Conservation (phyloP, 1,140 invertebrate genomes). For the Sitodiplosis mosellana region DNA sequence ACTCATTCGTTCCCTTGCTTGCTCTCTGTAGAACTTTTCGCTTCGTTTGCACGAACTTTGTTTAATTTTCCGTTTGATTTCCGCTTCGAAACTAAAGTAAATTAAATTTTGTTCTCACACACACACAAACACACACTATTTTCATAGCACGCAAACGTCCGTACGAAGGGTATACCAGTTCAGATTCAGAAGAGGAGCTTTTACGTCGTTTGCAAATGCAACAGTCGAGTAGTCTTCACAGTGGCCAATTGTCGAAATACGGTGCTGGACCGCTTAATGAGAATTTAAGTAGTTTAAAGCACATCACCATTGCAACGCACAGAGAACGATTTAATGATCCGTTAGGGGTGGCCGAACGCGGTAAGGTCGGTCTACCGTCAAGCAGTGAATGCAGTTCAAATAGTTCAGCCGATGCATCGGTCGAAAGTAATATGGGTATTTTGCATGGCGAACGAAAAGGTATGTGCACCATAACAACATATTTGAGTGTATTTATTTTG, state of each 20-base stretch:
- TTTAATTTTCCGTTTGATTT: too few relatives aligned
- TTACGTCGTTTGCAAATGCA: conserved; percentile 35
- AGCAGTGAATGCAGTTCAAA: conserved; percentile 25
- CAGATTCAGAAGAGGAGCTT: conserved; percentile 60
- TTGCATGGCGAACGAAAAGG: conserved; percentile 23
- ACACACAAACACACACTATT: neutral
- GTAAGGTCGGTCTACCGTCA: conserved; percentile 24
- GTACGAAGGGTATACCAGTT: conserved; percentile 36
- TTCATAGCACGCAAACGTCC: conserved; percentile 19
- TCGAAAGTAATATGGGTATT: conserved; percentile 22
- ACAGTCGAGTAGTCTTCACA: conserved; percentile 15
- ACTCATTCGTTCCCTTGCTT: too few relatives aligned
- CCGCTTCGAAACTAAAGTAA: neutral
- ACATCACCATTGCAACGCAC: conserved; percentile 14
- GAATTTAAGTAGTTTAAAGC: conserved; percentile 13
- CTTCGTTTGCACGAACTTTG: too few relatives aligned
- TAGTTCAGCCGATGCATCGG: conserved; percentile 21
- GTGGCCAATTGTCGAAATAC: conserved; percentile 15
- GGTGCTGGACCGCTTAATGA: conserved; percentile 13
- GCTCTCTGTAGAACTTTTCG: too few relatives aligned
- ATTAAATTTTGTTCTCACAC: too few relatives aligned
- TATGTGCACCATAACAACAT: conserved; percentile 4
- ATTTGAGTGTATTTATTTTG: neutral
- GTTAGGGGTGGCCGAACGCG: conserved; percentile 21
- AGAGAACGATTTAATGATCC: conserved; percentile 15